A percentile compares a stretch with the other conserved stretches of the same genome.
These are phyloP conservation scores for Drosophila fungiperda DNA, from an alignment of 2,888 invertebrate species.

Conservation along the genomic window DNA sequence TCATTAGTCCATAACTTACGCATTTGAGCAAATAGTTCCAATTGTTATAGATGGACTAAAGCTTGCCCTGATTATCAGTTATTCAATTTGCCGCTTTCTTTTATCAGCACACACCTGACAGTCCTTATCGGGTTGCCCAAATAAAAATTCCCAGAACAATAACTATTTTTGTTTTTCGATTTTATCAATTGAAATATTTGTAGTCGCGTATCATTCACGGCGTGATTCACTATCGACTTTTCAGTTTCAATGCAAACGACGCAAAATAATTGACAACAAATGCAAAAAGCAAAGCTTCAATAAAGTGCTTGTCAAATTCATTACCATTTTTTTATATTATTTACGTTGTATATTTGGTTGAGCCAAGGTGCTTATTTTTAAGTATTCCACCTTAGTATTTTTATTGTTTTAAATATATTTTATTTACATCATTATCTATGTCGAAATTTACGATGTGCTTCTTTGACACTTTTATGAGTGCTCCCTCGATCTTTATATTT, in stretches of 20 bases:
- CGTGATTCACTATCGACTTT: slow-evolving; percentile 52
- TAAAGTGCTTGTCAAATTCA: slow-evolving; percentile 40
- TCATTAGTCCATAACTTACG: slow-evolving; percentile 18
- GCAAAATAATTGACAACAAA: slow-evolving; percentile 19
- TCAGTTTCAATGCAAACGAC: slow-evolving; percentile 37
- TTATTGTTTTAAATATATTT: slow-evolving; percentile 2
- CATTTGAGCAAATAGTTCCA: slow-evolving; percentile 35
- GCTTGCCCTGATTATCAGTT: not conserved
- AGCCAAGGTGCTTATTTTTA: slow-evolving; percentile 47
- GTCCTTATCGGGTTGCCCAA: slow-evolving; percentile 33
- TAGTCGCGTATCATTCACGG: slow-evolving; percentile 4
- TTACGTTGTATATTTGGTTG: slow-evolving; percentile 30
- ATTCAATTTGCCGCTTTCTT: not conserved
- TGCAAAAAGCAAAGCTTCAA: slow-evolving; percentile 11
- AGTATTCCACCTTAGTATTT: slow-evolving; percentile 32
- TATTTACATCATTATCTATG: slow-evolving; percentile 16
- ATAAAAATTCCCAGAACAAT: slow-evolving; percentile 2
- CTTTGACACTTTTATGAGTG: slow-evolving; percentile 31
- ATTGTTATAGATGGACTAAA: not conserved
- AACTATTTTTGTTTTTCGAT: not conserved
- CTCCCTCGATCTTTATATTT: not conserved
- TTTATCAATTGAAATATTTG: slow-evolving; percentile 21
- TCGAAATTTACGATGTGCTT: slow-evolving; percentile 24
- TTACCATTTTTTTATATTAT: slow-evolving; percentile 28
- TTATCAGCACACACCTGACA: slow-evolving; percentile 7